Percentiles rank a stretch among this genome's conserved stretches.
Evolutionary conservation across 1,140 invertebrate genomes (phyloP).

Genomic region (Drosophila lacteicornis): DNA sequence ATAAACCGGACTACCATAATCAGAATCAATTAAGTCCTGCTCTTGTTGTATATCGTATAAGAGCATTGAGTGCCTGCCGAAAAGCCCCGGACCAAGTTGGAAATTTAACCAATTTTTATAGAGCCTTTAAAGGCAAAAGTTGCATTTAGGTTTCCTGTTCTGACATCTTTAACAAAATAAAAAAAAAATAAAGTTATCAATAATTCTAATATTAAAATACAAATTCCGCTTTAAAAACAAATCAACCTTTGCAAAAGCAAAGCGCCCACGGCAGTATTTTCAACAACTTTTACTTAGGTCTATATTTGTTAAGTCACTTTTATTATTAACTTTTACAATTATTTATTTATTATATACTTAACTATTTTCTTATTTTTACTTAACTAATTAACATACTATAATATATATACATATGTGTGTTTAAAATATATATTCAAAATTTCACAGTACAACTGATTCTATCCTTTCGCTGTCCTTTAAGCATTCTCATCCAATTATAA

Average conservation of each 20-base stretch:
- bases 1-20: constrained; percentile 32
- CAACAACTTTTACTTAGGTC: background rate
- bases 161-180: too few relatives aligned
- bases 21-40: constrained; percentile 28
- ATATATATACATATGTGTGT: background rate
- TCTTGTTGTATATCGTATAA: background rate
- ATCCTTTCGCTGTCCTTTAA: background rate
- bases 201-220: background rate
- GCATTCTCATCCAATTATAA: constrained; percentile 37
- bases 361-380: too few relatives aligned
- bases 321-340: too few relatives aligned
- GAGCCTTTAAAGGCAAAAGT: background rate
- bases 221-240: background rate
- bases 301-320: too few relatives aligned
- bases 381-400: background rate
- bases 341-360: too few relatives aligned
- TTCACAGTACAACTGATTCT: background rate
- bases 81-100: too few relatives aligned
- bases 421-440: background rate
- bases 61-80: background rate
- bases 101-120: background rate
- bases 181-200: too few relatives aligned
- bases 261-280: background rate
- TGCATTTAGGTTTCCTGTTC: background rate
- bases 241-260: background rate